These are phyloP conservation scores for Drosophila barbarae DNA, from an alignment of 2,888 invertebrate genomes.

Conservation along the genomic window DNA sequence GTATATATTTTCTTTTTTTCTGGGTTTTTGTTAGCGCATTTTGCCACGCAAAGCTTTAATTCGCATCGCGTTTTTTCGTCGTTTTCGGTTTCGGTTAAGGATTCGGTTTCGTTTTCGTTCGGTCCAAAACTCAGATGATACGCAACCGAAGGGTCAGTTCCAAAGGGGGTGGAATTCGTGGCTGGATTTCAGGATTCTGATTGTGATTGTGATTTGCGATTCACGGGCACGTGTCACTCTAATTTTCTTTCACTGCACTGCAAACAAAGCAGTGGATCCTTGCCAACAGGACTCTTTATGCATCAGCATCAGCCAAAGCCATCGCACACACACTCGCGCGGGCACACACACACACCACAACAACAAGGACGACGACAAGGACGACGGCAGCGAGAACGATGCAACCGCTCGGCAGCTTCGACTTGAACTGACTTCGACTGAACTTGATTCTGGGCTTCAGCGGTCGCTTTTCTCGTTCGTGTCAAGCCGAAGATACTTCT, in stretches of 20 bases:
- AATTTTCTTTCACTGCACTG: constrained; percentile 23
- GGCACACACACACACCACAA: constrained; percentile 17
- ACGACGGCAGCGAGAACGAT: constrained; percentile 50
- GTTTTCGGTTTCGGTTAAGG: constrained; percentile 41
- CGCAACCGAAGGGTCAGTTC: constrained; percentile 13
- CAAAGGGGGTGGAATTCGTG: constrained; percentile 13
- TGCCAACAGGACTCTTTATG: constrained; percentile 4
- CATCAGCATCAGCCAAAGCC: constrained; percentile 9
- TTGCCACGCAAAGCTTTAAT: constrained; percentile 74
- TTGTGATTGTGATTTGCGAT: not conserved
- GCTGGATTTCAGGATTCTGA: not conserved
- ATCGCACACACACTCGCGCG: constrained; percentile 17
- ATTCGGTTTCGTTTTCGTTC: constrained; percentile 22
- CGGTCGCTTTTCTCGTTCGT: constrained; percentile 11
- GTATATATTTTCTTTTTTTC: constrained; percentile 14
- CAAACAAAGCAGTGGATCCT: constrained; percentile 23
- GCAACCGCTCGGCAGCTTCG: constrained; percentile 78
- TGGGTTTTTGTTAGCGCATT: constrained; percentile 58
- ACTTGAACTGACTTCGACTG: constrained; percentile 73
- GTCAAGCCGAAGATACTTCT: constrained; percentile 10
- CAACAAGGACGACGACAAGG: not conserved
- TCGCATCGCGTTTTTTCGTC: constrained; percentile 65
- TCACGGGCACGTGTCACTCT: constrained; percentile 2
- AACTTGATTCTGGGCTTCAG: constrained; percentile 19
- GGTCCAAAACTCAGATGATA: constrained; percentile 18